Evolutionary conservation across 2,888 invertebrate genomes (phyloP).

Genomic region (Drosophila colorata): DNA sequence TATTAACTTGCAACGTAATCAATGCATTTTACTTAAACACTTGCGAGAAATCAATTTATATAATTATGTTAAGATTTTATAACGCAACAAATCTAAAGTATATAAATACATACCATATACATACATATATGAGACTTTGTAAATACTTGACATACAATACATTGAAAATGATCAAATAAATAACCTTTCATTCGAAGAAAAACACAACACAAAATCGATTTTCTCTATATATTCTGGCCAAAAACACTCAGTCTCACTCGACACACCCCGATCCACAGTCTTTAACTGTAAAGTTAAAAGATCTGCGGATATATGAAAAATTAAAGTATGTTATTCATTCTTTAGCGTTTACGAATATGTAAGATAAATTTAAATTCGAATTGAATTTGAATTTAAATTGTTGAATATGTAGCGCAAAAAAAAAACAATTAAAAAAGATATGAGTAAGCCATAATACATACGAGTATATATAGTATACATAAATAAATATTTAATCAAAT

Average conservation of each 20-base stretch:
- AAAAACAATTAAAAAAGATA: slow-evolving; percentile 7
- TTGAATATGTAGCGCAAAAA: slow-evolving; percentile 73
- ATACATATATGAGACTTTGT: slow-evolving; percentile 69
- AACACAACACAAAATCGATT: slow-evolving; percentile 55
- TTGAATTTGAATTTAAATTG: slow-evolving; percentile 67
- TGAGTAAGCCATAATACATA: slow-evolving; percentile 32
- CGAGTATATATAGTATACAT: slow-evolving; percentile 35
- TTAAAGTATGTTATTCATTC: slow-evolving; percentile 63
- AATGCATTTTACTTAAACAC: slow-evolving; percentile 67
- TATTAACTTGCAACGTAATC: slow-evolving; percentile 67
- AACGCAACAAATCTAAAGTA: slow-evolving; percentile 57
- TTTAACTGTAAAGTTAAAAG: slow-evolving; percentile 22
- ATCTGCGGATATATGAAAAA: slow-evolving; percentile 33
- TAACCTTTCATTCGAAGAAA: slow-evolving; percentile 66
- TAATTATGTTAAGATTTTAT: slow-evolving; percentile 79
- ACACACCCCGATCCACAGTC: slow-evolving; percentile 22
- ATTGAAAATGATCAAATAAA: slow-evolving; percentile 65
- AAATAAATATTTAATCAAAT: slow-evolving; percentile 62
- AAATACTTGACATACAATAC: slow-evolving; percentile 73
- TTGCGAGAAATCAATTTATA: slow-evolving; percentile 65
- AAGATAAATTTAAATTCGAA: slow-evolving; percentile 61
- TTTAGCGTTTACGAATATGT: slow-evolving; percentile 69
- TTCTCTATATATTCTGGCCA: slow-evolving; percentile 50
- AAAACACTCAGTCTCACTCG: slow-evolving; percentile 13
- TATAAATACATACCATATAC: slow-evolving; percentile 57